Conservation (phyloP, 1,140 invertebrate genomes). For the Battus philenor region DNA sequence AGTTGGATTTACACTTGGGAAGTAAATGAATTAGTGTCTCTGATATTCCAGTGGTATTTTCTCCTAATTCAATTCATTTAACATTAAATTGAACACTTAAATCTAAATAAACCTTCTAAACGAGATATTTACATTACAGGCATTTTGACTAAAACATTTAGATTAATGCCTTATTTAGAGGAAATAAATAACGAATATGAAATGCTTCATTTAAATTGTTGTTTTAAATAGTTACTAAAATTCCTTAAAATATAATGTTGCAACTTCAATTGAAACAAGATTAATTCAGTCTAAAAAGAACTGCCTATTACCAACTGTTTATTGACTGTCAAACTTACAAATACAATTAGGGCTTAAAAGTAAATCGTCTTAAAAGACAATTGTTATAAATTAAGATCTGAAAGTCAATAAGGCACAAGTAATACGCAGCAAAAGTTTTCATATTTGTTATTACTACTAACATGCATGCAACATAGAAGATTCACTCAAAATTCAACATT, state of each 20-base stretch:
- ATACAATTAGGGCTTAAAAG: too few relatives aligned
- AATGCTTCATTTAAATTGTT: conserved; percentile 68
- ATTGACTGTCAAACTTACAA: conserved; percentile 53
- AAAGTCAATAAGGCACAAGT: conserved; percentile 64
- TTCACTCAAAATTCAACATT: conserved; percentile 36
- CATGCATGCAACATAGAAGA: conserved; percentile 36
- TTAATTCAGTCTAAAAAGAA: conserved; percentile 64
- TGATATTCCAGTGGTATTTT: conserved; percentile 38
- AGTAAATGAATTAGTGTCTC: conserved; percentile 44
- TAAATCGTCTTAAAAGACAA: conserved; percentile 4
- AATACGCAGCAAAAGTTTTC: conserved; percentile 58
- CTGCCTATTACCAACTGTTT: conserved; percentile 48
- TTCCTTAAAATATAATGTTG: conserved; percentile 61
- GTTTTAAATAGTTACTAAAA: conserved; percentile 59
- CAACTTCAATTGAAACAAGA: conserved; percentile 54
- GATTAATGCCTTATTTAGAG: conserved; percentile 67
- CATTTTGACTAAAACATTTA: conserved; percentile 70
- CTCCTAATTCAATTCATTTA: conserved; percentile 64
- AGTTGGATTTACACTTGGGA: conserved; percentile 52
- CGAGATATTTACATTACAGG: conserved; percentile 68
- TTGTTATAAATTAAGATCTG: conserved; percentile 35
- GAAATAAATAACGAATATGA: conserved; percentile 74
- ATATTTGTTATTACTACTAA: conserved; percentile 63
- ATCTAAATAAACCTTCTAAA: conserved; percentile 71
- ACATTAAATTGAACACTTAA: conserved; percentile 69